Conservation (phyloP, 2,888 invertebrate species). For the Hyles lineata region DNA sequence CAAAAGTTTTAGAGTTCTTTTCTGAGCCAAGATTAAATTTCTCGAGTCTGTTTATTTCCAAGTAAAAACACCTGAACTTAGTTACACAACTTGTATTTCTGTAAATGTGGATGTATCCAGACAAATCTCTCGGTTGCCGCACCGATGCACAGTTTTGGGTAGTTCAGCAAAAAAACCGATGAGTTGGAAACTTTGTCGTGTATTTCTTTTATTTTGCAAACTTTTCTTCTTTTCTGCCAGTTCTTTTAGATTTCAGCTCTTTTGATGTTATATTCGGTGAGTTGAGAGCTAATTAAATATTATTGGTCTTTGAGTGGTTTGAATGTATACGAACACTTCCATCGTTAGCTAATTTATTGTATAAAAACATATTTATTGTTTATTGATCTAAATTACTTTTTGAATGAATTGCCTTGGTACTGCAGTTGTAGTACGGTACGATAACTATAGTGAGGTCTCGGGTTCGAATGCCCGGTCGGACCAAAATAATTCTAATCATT, state of each 20-base stretch:
- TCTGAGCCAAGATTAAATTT: conserved; percentile 1
- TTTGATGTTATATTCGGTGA: too few species aligned
- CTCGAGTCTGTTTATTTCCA: conserved; percentile 12
- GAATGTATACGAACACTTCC: too few species aligned
- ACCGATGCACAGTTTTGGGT: neutral
- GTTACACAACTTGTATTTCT: conserved; percentile 28
- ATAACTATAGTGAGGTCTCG: too few species aligned
- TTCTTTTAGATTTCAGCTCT: neutral
- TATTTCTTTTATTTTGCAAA: neutral
- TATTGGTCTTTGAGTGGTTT: too few species aligned
- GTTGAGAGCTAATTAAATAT: neutral
- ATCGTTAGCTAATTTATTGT: too few species aligned
- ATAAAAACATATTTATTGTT: too few species aligned
- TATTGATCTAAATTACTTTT: too few species aligned
- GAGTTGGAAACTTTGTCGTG: neutral
- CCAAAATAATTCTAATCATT: too few species aligned
- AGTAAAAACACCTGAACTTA: conserved; percentile 20
- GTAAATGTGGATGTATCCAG: conserved; percentile 1
- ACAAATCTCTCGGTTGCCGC: neutral
- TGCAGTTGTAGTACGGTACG: too few species aligned
- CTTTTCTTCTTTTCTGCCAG: neutral
- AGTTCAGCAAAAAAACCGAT: conserved; percentile 10
- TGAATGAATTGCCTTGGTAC: too few species aligned
- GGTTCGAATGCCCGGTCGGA: too few species aligned
- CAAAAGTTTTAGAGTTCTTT: neutral